phyloP scores from a whole-genome alignment of 2,888 invertebrate genomes.

The Sphaerophoria taeniata region DNA sequence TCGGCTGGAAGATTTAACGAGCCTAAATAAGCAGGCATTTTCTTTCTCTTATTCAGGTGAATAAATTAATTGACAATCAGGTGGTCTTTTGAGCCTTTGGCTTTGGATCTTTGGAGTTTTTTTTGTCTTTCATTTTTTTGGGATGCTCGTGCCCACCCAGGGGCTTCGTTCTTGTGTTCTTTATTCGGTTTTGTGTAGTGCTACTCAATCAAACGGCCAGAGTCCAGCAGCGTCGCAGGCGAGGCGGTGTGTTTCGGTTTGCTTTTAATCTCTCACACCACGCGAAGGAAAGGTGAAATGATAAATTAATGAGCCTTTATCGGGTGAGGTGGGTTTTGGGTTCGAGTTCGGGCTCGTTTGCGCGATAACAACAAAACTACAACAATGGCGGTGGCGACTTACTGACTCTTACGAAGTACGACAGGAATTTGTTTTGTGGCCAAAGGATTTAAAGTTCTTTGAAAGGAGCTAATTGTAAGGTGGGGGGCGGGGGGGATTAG shows the following conservation, averaged over 20 bases:
- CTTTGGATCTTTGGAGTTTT: constrained; percentile 18
- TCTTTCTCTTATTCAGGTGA: constrained; percentile 63
- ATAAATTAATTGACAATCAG: constrained; percentile 74
- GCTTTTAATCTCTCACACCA: constrained; percentile 72
- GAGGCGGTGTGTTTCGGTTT: constrained; percentile 69
- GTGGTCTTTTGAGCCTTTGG: constrained; percentile 54
- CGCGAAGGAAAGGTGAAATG: constrained; percentile 66
- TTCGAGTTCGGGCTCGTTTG: constrained; percentile 8
- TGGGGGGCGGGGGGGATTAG: not conserved
- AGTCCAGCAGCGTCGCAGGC: constrained; percentile 7
- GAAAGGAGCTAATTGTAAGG: constrained; percentile 65
- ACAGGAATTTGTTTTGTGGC: constrained; percentile 46
- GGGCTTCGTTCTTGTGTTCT: constrained; percentile 24
- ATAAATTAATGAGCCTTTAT: constrained; percentile 74
- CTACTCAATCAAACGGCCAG: not conserved
- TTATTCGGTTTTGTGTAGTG: not conserved
- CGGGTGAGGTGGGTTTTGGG: constrained; percentile 52
- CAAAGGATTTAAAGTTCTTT: constrained; percentile 63
- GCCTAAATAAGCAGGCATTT: constrained; percentile 72
- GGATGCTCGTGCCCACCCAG: constrained; percentile 67
- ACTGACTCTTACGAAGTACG: not conserved
- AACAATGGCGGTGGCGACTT: not conserved
- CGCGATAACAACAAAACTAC: constrained; percentile 19
- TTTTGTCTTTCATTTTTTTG: not conserved
- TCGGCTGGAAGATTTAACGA: constrained; percentile 69